Evolutionary conservation across 2,113 vertebrate genomes (phyloP), one percentile per base, ranked within the genome.

Genomic region (Rhegmatorhina hoffmannsi): DNA sequence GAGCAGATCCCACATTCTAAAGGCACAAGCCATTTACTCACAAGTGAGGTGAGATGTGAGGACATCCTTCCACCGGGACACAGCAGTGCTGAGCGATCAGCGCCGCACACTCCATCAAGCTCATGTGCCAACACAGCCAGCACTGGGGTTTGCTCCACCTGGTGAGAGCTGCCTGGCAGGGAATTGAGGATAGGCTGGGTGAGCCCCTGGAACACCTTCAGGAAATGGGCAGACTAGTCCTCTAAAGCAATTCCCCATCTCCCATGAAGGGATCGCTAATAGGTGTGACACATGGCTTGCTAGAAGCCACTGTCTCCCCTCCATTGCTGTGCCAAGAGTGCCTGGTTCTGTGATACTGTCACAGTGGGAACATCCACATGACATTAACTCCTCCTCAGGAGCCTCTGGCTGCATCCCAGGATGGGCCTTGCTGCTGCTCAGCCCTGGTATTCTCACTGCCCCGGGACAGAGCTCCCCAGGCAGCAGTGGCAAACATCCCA

Each of bases 161-260:
- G 7, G 15, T 1, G 1, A 5, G 16, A 25, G 26, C 60, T n/a
- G 44, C 58, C 34, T 47, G 59, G 43, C 60, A 43, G 50, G 56
- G 67, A 1, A 2, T 3, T 34, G 38, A 12, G 55, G 34, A 14
- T 28, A 75, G 66, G 38, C 50, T 55, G 69, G 34, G 17, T 2
- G 3, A 89, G 40, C 34, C 40, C 13, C 1, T 24, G 47, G 66
- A 33, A 33, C 47, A 50, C 20, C 43, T 31, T 19, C 2, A 8
- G 33, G 34, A 43, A 21, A 2, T 0, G 2, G 60, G 8, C 20
- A 47, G n/a, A 14, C 28, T 4, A 0, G 19, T 7, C 19, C 29
- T 49, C 8, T 15, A 3, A 44, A 40, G 50, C 44, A 28, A 5
- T 7, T 76, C 34, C 17, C 24, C 49, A 2, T 15, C 29, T 52